These are phyloP conservation scores for Peromyscus eremicus DNA, from an alignment of 2,797 vertebrate genomes.

Conservation along the genomic window DNA sequence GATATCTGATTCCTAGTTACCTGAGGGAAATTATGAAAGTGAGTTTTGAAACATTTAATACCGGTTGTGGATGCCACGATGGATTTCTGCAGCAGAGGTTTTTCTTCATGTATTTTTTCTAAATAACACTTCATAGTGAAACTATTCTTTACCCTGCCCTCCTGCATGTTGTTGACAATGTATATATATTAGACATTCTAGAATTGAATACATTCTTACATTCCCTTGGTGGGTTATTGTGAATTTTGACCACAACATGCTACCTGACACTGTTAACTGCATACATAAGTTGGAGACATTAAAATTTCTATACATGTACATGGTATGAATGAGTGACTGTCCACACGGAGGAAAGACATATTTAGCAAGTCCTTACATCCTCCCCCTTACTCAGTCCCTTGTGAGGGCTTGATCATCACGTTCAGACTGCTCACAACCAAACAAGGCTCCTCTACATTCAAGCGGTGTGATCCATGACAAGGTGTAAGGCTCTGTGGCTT, in stretches of 20 bases:
- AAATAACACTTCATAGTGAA: neutral
- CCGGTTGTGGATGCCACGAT: conserved; percentile 59
- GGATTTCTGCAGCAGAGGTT: conserved; percentile 46
- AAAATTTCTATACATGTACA: neutral
- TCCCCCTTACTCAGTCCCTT: neutral
- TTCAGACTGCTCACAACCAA: neutral
- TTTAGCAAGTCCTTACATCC: neutral
- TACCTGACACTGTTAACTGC: neutral
- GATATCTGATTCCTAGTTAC: conserved; percentile 49
- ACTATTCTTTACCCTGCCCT: neutral
- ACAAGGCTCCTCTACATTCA: neutral
- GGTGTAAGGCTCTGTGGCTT: neutral
- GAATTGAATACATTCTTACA: neutral
- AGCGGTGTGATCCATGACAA: neutral
- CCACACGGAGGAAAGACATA: neutral
- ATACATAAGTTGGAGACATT: neutral
- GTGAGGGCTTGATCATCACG: neutral
- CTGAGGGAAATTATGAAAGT: conserved; percentile 67
- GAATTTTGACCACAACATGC: neutral
- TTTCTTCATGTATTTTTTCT: neutral
- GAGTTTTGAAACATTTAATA: conserved; percentile 72
- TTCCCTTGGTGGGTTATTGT: neutral
- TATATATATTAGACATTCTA: neutral
- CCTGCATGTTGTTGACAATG: neutral
- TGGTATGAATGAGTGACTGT: neutral